phyloP scores from a whole-genome alignment of 2,888 invertebrate genomes.

The Rhimphoctona megacephalus region DNA sequence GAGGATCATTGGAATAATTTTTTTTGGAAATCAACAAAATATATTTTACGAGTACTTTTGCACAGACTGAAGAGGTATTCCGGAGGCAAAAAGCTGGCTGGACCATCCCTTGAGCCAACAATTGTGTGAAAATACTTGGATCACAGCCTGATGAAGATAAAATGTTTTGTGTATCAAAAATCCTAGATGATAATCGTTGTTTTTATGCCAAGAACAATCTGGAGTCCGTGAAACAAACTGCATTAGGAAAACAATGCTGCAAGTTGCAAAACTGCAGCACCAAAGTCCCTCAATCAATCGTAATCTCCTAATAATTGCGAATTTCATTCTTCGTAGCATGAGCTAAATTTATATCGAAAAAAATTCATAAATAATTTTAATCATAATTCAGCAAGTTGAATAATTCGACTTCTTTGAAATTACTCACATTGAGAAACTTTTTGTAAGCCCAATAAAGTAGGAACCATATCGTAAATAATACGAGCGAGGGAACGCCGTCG shows the following conservation, averaged over 20 bases:
- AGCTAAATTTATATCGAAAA: conserved; percentile 62
- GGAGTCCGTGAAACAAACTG: conserved; percentile 61
- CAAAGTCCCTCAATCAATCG: conserved; percentile 76
- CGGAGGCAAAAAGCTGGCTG: conserved; percentile 75
- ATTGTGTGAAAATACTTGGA: conserved; percentile 72
- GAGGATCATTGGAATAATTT: no score
- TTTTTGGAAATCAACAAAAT: not conserved
- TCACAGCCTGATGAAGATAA: conserved; percentile 75
- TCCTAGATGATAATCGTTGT: conserved; percentile 71
- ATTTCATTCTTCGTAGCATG: conserved; percentile 75
- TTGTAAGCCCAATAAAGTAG: conserved; percentile 73
- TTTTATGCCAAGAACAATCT: conserved; percentile 60
- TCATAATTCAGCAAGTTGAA: not conserved
- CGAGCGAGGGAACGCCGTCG: conserved; percentile 39
- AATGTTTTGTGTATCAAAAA: conserved; percentile 76
- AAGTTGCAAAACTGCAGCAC: conserved; percentile 75
- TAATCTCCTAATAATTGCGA: conserved; percentile 72
- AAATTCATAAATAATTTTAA: not conserved
- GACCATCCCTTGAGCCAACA: conserved; percentile 76
- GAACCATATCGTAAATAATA: conserved; percentile 71
- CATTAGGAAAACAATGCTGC: conserved; percentile 74
- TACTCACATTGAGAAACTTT: conserved; percentile 76
- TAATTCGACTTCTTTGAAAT: not conserved
- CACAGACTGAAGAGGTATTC: conserved; percentile 60
- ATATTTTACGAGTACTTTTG: not conserved